Evolutionary conservation across 1,140 invertebrate species (phyloP), one percentile per base, ranked within the genome.

Genomic region (Aphelinus atriplicis): DNA sequence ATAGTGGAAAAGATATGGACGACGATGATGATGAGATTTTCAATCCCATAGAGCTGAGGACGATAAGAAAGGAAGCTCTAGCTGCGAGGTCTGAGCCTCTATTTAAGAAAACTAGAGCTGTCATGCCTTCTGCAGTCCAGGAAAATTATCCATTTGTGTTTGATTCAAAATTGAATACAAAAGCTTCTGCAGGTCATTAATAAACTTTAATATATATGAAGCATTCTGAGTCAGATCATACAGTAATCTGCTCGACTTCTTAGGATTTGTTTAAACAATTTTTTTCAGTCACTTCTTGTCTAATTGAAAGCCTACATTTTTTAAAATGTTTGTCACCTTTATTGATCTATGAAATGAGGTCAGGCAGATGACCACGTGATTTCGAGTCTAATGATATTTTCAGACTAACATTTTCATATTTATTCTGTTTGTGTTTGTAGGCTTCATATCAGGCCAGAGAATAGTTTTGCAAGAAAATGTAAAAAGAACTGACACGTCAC

Each of bases 91-190:
- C 83, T 7, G 80, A 84, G 50, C 88, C 89, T 0, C 50, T 90
- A n/a, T 82, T 90, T 47, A 83, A 85, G 1, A 79, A 80, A 70
- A 79, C 78, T 48, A 68, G 69, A 73, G 58, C 48, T 62, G 56
- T 71, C 26, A 3, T 63, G 80, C 58, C 85, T 67, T 83, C 86
- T 45, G 82, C 81, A 61, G 84, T 85, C 5, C 89, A 89, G 83
- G 91, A 93, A 75, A 87, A 89, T n/a, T 96, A 92, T 88, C 96
- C 95, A 0, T 93, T 93, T 88, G 95, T 97, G 1, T 97, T 93
- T 85, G 95, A 97, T 84, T 91, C 90, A 1, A 92, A 93, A 79
- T 85, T 90, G 61, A 89, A 91, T 77, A 91, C 92, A 2, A 93
- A 93, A 85, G 90, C 91, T 78, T 88, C 90, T 74, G 90, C 91